Evolutionary conservation across 2,113 vertebrate genomes (phyloP), one percentile per base, ranked within the genome.

Genomic region (Bubo scandiacus): DNA sequence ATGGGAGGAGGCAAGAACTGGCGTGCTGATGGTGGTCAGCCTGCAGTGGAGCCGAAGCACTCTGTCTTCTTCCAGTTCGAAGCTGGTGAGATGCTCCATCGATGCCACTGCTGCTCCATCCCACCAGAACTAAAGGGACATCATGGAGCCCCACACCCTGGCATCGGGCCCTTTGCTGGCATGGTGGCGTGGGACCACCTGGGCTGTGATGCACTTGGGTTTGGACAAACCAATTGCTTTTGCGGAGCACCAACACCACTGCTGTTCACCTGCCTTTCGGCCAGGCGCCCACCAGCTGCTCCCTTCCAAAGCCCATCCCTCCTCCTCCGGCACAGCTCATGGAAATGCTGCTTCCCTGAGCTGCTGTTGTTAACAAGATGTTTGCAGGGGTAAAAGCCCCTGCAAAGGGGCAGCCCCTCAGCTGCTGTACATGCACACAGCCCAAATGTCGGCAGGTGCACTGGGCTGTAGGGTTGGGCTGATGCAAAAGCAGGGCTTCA

Each of bases 271-370:
- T 67, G 75, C 86, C 18, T 0, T 57, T 70, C 71, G 54, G 52
- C 30, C 6, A 10, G 21, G 32, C 1, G 1, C 29, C 30, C 4
- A 1, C 19, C 45, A 54, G 2, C 57, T 36, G 32, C 67, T 91
- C 26, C 52, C 15, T 19, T 67, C 21, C 71, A 75, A 85, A 75
- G 54, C 27, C 38, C 38, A 47, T 59, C 45, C 42, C 20, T 68
- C 12, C 57, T 74, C 6, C 17, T 72, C 42, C 0, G 0, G 30
- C 74, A 71, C 0, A 8, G 45, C 51, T 70, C 0, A 0, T 36
- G 43, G 63, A 82, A 45, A 27, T 25, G n/a, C 66, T 5, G 3
- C 36, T 79, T 9, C 1, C 26, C 49, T 45, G 38, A 51, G 29
- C 25, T 14, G 7, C 66, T 67, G 52, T 5, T 43, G 38, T 43